Conservation (phyloP, 2,888 invertebrate species). For the Andrena bicolor region DNA sequence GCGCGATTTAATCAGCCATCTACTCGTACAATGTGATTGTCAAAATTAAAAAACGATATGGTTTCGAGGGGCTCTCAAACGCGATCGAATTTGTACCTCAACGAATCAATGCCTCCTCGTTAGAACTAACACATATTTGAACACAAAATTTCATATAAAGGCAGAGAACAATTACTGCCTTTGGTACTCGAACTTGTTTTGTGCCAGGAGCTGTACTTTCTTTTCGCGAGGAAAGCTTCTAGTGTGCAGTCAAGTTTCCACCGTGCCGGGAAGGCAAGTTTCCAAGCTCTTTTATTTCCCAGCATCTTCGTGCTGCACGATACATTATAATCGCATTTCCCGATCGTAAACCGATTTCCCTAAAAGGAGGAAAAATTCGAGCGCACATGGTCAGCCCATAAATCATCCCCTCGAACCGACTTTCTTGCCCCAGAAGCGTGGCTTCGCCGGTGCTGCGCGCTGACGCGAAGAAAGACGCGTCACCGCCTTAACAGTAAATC, state of each 20-base stretch:
- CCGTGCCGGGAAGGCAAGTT: neutral
- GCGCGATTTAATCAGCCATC: neutral
- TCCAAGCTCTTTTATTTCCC: neutral
- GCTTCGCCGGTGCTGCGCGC: constrained; percentile 14
- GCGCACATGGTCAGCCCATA: constrained; percentile 45
- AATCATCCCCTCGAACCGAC: constrained; percentile 39
- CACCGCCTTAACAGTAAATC: constrained; percentile 21
- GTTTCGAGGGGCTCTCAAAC: neutral
- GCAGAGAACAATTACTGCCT: neutral
- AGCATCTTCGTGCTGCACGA: constrained; percentile 5
- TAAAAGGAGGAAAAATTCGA: constrained; percentile 15
- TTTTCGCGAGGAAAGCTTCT: neutral
- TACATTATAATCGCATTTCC: constrained; percentile 30
- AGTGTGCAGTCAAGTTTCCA: neutral
- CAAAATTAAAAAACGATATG: neutral
- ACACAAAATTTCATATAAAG: too few species aligned
- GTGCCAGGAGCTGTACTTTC: too few species aligned
- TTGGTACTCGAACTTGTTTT: neutral
- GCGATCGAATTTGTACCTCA: too few species aligned
- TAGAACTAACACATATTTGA: neutral
- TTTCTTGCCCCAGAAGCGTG: neutral
- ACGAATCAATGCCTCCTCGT: neutral
- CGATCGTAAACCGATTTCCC: constrained; percentile 28
- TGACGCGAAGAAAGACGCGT: constrained; percentile 3
- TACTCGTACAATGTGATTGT: neutral